Evolutionary conservation across 2,113 vertebrate genomes (phyloP).

Genomic region (Sterrhoptilus dennistouni): DNA sequence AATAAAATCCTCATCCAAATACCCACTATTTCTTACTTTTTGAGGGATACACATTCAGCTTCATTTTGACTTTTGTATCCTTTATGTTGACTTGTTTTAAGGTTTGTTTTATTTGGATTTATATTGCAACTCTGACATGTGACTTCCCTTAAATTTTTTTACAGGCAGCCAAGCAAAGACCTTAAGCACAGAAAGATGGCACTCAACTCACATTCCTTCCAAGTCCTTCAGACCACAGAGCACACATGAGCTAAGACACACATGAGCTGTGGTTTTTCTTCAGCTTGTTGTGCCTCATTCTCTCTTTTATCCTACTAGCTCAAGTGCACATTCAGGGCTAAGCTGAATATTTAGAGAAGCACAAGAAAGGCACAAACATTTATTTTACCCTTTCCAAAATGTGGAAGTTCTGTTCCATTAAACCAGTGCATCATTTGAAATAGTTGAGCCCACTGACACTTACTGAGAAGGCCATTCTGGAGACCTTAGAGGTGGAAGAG

Average conservation of each 20-base stretch:
- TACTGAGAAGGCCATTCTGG: neutral
- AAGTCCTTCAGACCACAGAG: neutral
- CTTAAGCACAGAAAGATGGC: neutral
- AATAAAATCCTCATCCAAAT: neutral
- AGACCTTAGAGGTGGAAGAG: neutral
- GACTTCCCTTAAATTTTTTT: slow-evolving; percentile 15
- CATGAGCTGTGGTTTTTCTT: neutral
- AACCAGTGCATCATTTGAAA: neutral
- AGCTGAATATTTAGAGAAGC: neutral
- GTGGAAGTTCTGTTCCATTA: neutral
- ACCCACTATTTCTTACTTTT: neutral
- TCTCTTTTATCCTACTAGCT: neutral
- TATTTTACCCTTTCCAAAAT: neutral
- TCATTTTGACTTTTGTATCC: neutral
- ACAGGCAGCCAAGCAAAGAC: slow-evolving; percentile 5
- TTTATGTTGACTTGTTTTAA: neutral
- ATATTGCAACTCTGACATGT: neutral
- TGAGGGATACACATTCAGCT: neutral
- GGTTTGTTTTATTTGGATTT: slow-evolving; percentile 36
- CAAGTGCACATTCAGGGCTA: neutral
- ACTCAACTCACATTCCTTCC: slow-evolving; percentile 11
- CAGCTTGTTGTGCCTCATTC: neutral
- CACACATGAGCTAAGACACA: neutral
- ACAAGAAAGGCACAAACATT: neutral
- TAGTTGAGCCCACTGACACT: neutral